These are phyloP conservation scores for Exephanes ischioxanthus DNA, from an alignment of 2,888 invertebrate genomes.

Conservation along the genomic window DNA sequence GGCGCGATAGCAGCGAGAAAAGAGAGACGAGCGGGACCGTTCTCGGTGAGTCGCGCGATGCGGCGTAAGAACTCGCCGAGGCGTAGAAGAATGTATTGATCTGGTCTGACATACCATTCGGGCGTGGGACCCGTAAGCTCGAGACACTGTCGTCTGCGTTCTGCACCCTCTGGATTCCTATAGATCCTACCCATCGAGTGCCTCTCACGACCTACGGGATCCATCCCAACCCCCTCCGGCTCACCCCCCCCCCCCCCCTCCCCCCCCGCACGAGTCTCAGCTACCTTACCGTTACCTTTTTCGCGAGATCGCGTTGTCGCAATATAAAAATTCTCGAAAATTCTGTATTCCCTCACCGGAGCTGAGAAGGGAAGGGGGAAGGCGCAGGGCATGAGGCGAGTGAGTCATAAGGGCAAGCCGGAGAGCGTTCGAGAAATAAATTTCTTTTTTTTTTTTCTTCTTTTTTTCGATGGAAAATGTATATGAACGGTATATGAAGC, in stretches of 20 bases:
- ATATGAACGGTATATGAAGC: slow-evolving; percentile 1
- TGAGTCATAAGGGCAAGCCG: slow-evolving; percentile 34
- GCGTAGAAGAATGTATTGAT: slow-evolving; percentile 84
- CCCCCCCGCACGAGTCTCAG: background rate
- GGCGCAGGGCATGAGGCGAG: background rate
- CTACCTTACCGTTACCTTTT: slow-evolving; percentile 24
- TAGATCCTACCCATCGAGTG: slow-evolving; percentile 61
- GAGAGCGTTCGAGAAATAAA: slow-evolving; percentile 13
- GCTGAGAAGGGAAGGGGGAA: slow-evolving; percentile 13
- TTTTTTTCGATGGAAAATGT: slow-evolving; percentile 27
- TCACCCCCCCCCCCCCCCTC: too few species aligned
- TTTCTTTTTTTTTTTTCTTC: background rate
- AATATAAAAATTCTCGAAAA: slow-evolving; percentile 71
- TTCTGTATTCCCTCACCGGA: slow-evolving; percentile 29
- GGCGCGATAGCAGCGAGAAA: slow-evolving; percentile 7
- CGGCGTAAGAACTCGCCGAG: slow-evolving; percentile 80
- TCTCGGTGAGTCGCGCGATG: slow-evolving; percentile 73
- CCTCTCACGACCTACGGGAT: slow-evolving; percentile 58
- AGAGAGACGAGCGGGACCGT: slow-evolving; percentile 25
- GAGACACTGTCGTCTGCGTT: slow-evolving; percentile 78
- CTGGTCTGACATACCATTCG: slow-evolving; percentile 81
- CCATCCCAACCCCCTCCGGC: background rate
- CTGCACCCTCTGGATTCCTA: slow-evolving; percentile 69
- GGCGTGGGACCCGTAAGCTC: slow-evolving; percentile 79
- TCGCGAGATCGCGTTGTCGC: slow-evolving; percentile 59